phyloP scores from a whole-genome alignment of 2,888 invertebrate species.

The Lycocerus yunnanus region DNA sequence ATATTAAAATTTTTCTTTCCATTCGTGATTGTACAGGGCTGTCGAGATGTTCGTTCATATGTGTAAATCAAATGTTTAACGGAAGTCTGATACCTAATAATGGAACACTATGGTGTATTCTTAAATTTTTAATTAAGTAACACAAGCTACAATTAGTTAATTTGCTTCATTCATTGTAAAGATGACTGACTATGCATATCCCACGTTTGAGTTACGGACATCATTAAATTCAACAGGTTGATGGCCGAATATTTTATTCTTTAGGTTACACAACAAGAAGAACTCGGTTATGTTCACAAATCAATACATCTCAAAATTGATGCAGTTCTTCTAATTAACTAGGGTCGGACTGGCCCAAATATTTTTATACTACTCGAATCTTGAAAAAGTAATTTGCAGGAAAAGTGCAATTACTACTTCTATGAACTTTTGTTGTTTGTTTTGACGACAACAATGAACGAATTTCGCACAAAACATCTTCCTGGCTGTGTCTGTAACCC shows the following conservation, averaged over 20 bases:
- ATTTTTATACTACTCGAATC: no score
- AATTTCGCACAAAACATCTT: no score
- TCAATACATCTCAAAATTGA: background rate
- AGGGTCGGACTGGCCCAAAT: background rate
- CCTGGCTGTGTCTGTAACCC: no score
- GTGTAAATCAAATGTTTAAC: conserved; percentile 4
- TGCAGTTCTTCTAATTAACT: no score
- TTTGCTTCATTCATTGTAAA: conserved; percentile 6
- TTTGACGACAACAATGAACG: no score
- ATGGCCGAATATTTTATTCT: conserved; percentile 7
- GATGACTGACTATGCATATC: conserved; percentile 1
- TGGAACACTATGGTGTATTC: background rate
- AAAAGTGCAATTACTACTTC: no score
- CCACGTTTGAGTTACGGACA: conserved; percentile 11
- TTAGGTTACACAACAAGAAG: background rate
- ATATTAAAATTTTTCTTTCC: no score
- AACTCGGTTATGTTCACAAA: background rate
- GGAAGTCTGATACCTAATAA: conserved; percentile 1
- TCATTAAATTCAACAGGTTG: conserved; percentile 10
- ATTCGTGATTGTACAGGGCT: no score
- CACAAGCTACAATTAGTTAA: conserved; percentile 9
- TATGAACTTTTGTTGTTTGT: no score
- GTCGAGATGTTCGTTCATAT: background rate
- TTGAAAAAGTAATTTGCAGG: no score
- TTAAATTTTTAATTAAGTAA: conserved; percentile 11